phyloP scores from a whole-genome alignment of 2,888 invertebrate genomes.

The Hymenopus coronatus region DNA sequence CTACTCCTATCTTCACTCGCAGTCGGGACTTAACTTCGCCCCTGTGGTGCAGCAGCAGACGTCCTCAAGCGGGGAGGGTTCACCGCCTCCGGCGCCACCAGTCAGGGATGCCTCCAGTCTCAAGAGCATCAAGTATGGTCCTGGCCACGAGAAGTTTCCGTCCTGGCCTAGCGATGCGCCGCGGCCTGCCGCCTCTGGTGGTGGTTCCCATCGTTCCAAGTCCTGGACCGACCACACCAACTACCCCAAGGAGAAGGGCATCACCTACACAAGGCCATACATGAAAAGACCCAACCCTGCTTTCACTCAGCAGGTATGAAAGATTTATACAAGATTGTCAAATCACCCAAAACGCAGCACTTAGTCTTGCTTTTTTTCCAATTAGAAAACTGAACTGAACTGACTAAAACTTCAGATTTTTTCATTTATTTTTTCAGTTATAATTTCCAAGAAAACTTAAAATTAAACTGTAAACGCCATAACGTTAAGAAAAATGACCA shows the following conservation, averaged over 20 bases:
- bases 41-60: slow-evolving; percentile 24
- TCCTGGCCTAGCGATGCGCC: slow-evolving; percentile 64
- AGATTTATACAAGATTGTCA: no score
- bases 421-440: no score
- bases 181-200: slow-evolving; percentile 47
- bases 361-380: no score
- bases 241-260: slow-evolving; percentile 66
- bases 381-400: no score
- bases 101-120: slow-evolving; percentile 66
- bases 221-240: slow-evolving; percentile 70
- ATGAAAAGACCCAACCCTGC: slow-evolving; percentile 59
- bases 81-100: slow-evolving; percentile 58
- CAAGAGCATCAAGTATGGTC: slow-evolving; percentile 63
- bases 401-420: no score
- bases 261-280: slow-evolving; percentile 60
- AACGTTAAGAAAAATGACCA: no score
- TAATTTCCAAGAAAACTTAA: no score
- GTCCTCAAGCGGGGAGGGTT: slow-evolving; percentile 20
- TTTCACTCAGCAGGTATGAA: slow-evolving; percentile 57
- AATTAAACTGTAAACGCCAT: no score
- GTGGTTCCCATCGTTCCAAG: slow-evolving; percentile 63
- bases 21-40: slow-evolving; percentile 41
- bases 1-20: slow-evolving; percentile 43
- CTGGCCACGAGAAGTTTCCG: slow-evolving; percentile 72
- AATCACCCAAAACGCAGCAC: no score